Conservation (phyloP, 2,797 vertebrate genomes). For the Phoeniculus purpureus region DNA sequence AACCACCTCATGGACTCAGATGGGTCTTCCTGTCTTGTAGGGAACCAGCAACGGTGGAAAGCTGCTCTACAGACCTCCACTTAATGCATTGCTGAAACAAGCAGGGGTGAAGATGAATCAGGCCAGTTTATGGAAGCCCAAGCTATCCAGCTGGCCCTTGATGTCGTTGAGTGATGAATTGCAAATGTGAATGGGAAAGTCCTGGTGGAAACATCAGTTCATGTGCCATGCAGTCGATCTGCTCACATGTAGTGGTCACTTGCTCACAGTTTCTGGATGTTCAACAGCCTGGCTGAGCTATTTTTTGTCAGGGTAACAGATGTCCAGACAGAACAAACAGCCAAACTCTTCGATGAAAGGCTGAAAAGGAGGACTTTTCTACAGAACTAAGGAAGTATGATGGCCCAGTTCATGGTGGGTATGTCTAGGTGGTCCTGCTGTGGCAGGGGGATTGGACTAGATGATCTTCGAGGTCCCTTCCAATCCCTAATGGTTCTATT, state of each 20-base stretch:
- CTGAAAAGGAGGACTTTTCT: neutral
- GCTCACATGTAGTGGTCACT: neutral
- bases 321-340: conserved; percentile 7
- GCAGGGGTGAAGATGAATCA: no score
- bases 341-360: neutral
- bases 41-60: no score
- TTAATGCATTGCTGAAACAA: no score
- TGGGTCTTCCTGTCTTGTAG: no score
- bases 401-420: neutral
- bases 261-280: neutral
- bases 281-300: neutral
- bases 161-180: neutral
- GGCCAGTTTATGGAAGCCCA: no score
- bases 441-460: no score
- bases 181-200: neutral
- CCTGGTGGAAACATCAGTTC: neutral
- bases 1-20: no score
- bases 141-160: no score
- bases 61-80: no score
- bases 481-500: no score
- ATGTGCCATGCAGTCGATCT: neutral
- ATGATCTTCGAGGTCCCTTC: no score
- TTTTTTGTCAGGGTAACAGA: neutral
- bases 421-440: no score
- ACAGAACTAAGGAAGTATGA: neutral